phyloP scores from a whole-genome alignment of 2,113 vertebrate species.

The Tragelaphus strepsiceros region DNA sequence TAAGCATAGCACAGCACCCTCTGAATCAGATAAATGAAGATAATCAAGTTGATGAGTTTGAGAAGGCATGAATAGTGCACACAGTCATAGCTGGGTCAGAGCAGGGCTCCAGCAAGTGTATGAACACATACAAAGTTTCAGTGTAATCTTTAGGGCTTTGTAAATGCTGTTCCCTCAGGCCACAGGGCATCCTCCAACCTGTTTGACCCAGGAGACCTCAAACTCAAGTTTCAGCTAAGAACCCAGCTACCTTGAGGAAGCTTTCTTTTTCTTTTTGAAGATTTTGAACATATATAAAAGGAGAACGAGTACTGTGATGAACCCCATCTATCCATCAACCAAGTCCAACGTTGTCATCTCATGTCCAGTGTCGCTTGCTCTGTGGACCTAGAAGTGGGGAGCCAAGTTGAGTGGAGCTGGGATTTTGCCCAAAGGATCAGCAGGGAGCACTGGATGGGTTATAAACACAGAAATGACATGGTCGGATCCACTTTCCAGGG shows the following conservation, averaged over 20 bases:
- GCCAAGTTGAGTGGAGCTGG: background rate
- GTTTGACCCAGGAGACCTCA: background rate
- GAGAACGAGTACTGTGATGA: background rate
- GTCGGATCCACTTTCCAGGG: background rate
- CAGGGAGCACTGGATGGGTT: background rate
- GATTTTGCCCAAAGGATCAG: background rate
- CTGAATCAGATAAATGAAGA: background rate
- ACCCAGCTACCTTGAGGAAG: background rate
- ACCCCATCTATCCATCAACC: background rate
- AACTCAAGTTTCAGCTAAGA: background rate
- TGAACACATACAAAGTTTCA: background rate
- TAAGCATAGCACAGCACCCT: background rate
- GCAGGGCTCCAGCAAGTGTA: background rate
- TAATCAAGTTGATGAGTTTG: background rate
- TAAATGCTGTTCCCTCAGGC: background rate
- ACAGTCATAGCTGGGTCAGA: fast-evolving
- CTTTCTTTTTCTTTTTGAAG: background rate
- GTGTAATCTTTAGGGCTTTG: background rate
- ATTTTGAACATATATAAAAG: background rate
- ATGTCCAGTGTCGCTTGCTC: background rate
- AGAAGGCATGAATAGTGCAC: background rate
- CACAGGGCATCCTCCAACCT: background rate
- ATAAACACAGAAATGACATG: background rate
- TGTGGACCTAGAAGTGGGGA: background rate
- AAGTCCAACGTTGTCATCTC: background rate